Percentiles rank a stretch among this genome's conserved stretches.
phyloP scores from a whole-genome alignment of 2,113 vertebrate genomes.

The Cairina moschata region DNA sequence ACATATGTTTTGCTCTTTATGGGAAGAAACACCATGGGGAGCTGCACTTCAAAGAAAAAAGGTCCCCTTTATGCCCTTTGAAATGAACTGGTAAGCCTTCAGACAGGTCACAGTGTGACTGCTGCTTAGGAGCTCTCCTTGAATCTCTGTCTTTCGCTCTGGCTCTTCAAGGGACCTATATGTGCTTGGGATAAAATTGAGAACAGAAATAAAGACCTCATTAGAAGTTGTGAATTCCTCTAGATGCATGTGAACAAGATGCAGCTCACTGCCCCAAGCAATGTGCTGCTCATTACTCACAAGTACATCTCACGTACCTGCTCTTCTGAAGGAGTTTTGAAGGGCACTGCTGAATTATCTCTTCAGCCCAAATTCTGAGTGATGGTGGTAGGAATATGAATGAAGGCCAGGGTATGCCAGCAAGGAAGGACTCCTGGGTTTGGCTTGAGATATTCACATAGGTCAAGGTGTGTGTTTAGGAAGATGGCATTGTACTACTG shows the following conservation, averaged over 20 bases:
- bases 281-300: neutral
- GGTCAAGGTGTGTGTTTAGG: neutral
- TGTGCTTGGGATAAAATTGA: neutral
- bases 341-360: accelerated
- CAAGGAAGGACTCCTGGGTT: neutral
- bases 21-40: conserved; percentile 25
- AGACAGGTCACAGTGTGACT: neutral
- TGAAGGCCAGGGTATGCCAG: too few relatives aligned
- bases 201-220: neutral
- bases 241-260: neutral
- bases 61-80: conserved; percentile 25
- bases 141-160: neutral
- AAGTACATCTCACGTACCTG: too few relatives aligned
- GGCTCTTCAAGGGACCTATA: neutral
- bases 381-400: neutral
- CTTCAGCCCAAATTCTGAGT: neutral
- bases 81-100: conserved; percentile 29
- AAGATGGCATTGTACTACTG: neutral
- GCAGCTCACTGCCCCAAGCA: neutral
- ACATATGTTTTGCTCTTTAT: conserved; percentile 57
- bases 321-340: neutral
- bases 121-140: neutral
- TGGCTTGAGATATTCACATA: neutral
- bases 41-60: conserved; percentile 35
- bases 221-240: neutral